These are phyloP conservation scores for Rhadina sibilatrix DNA, from an alignment of 2,113 vertebrate genomes.

Conservation along the genomic window DNA sequence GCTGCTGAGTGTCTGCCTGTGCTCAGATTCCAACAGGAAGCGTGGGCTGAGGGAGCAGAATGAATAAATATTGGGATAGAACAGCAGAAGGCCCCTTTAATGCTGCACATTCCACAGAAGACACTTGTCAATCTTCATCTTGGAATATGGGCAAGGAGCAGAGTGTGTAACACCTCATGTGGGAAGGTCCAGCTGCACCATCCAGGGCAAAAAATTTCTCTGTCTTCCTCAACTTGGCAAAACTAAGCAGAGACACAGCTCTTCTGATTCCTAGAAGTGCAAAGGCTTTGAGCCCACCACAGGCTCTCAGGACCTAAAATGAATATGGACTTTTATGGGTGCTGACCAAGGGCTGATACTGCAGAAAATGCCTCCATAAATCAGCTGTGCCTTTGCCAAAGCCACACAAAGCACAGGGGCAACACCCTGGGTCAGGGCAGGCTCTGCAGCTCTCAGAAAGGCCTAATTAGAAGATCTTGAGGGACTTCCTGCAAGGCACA, in stretches of 20 bases:
- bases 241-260: not conserved
- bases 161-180: rapidly evolving
- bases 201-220: not conserved
- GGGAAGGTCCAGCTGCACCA: not conserved
- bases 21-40: not conserved
- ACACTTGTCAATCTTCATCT: not conserved
- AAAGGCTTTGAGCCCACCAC: not conserved
- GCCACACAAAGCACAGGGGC: not conserved
- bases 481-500: slow-evolving; percentile 36
- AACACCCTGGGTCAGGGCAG: not conserved
- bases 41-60: not conserved
- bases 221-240: not conserved
- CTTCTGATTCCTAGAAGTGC: not conserved
- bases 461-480: not conserved
- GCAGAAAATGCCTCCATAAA: not conserved
- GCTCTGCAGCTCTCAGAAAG: not conserved
- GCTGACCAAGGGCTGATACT: not conserved
- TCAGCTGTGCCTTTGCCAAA: not conserved
- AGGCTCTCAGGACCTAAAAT: not conserved
- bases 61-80: not conserved
- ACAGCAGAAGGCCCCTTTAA: not conserved
- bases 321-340: not conserved
- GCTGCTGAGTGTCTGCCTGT: not conserved
- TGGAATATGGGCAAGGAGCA: not conserved
- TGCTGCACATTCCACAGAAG: not conserved